Percentiles rank a stretch among this genome's conserved stretches.
Conservation (phyloP, 2,113 vertebrate genomes). For the Melanerpes aurifrons region DNA sequence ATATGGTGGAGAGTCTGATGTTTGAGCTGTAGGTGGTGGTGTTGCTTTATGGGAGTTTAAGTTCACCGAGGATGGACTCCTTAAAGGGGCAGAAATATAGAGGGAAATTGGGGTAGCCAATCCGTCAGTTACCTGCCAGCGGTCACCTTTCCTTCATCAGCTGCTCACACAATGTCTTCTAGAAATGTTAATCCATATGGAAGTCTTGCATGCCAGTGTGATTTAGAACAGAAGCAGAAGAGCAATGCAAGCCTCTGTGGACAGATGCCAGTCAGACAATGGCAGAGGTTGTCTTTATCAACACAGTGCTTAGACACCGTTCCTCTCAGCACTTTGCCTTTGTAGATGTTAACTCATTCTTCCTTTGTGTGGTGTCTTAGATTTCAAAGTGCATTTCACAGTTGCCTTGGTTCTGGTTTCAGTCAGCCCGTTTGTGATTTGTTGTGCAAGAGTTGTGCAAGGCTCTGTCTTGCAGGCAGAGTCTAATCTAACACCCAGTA, state of each 20-base stretch:
- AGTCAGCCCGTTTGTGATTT: not conserved
- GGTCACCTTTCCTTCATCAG: not conserved
- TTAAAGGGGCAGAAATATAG: not conserved
- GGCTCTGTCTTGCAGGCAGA: not conserved
- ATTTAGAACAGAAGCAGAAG: not conserved
- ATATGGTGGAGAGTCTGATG: slow-evolving; percentile 17
- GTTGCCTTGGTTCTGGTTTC: slow-evolving; percentile 2
- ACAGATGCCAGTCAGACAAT: not conserved
- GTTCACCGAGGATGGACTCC: not conserved
- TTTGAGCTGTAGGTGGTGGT: slow-evolving; percentile 71
- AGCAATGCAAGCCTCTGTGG: not conserved
- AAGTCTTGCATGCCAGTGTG: not conserved
- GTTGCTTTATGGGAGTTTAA: slow-evolving; percentile 57
- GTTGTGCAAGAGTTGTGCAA: too few species aligned
- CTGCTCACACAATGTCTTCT: not conserved
- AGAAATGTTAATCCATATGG: not conserved
- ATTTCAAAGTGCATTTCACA: not conserved
- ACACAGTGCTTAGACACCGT: not conserved
- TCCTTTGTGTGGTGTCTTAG: not conserved
- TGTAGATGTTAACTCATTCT: not conserved
- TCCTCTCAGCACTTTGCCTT: not conserved
- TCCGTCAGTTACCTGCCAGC: not conserved
- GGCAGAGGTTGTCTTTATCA: not conserved
- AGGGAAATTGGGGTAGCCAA: not conserved
- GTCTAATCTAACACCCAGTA: not conserved